Evolutionary conservation across 2,113 vertebrate genomes (phyloP), one percentile per base, ranked within the genome.

Genomic region (Siphamia tubifer): DNA sequence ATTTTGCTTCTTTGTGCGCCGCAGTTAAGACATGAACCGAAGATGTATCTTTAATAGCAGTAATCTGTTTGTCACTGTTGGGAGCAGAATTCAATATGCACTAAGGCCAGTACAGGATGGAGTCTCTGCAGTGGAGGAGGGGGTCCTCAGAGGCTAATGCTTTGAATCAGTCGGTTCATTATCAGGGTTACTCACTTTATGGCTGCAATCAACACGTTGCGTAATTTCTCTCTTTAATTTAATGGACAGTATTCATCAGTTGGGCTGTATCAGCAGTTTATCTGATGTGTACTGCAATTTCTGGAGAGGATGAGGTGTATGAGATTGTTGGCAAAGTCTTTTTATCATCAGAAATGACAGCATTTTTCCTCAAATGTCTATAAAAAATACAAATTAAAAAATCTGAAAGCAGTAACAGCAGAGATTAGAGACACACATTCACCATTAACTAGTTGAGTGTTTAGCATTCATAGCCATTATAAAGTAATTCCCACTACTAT

Each of bases 161-260:
- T 68, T 64, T 51, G 47, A 16, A 25, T 54, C 67, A 81, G 77
- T 56, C 68, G 54, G 70, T 85, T 75, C 35, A 79, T 71, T 70
- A 61, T 76, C 42, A 19, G 9, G 30, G 1, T 32, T 39, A 43
- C 51, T 34, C 19, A 54, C 48, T 77, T 83, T 66, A 83, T 66
- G 43, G 55, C 47, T 42, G 56, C 67, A 69, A 76, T 77, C 64
- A 80, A 69, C 52, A 52, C 63, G 32, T 30, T 82, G 56, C 57
- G 58, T 76, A 76, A 82, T 76, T 74, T 76, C 69, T 54, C 61
- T 55, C 42, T 34, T 49, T 66, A 66, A 55, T 61, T 77, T 61
- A 38, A 31, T 11, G 52, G 52, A 58, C 11, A 60, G 38, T 34
- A 65, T 56, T 52, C 30, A 66, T 77, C 53, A 56, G 17, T n/a